Conservation (phyloP, 1,140 invertebrate species). For the Procambarus clarkii region DNA sequence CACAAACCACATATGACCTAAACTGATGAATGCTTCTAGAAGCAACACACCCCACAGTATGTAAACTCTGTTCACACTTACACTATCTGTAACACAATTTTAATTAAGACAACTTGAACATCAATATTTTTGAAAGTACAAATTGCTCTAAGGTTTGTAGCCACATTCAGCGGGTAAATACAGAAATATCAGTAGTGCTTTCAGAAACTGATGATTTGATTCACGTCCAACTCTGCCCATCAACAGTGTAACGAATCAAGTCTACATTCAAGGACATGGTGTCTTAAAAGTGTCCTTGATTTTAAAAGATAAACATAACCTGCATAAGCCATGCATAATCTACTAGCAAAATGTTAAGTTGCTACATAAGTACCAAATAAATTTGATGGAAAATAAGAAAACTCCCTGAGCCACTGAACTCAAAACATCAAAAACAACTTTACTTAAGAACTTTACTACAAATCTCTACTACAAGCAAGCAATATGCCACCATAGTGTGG, state of each 20-base stretch:
- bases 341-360: not conserved
- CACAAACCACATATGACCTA: no score
- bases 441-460: not conserved
- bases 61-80: no score
- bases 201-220: not conserved
- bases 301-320: not conserved
- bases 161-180: not conserved
- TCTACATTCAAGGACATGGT: not conserved
- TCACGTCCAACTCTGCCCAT: not conserved
- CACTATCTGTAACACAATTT: no score
- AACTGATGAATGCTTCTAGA: no score
- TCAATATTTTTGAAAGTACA: no score
- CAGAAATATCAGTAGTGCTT: not conserved
- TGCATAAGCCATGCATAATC: not conserved
- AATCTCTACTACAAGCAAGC: constrained; percentile 18
- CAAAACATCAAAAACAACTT: not conserved
- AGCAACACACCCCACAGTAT: no score
- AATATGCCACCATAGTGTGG: constrained; percentile 19
- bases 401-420: not conserved
- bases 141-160: no score
- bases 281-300: not conserved
- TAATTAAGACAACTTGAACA: no score
- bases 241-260: not conserved
- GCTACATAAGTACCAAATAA: not conserved
- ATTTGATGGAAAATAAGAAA: not conserved